Evolutionary conservation across 2,113 vertebrate genomes (phyloP).

Genomic region (Puntigrus tetrazona): DNA sequence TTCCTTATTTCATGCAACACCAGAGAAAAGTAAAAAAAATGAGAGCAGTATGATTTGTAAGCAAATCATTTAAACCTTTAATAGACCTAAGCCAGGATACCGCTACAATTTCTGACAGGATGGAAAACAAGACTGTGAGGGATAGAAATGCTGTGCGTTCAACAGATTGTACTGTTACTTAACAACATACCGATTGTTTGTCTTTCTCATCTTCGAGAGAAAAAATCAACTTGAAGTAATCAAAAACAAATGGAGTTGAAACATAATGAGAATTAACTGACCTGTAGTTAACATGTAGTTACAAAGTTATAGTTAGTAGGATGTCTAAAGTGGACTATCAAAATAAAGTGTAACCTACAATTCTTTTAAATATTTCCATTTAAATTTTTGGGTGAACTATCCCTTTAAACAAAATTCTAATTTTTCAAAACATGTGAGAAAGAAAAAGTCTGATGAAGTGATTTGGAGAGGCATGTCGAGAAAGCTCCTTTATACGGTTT

Average conservation of each 20-base stretch:
- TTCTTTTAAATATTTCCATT: neutral
- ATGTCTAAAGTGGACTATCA: no score
- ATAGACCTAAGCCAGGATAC: neutral
- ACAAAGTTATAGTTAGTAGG: no score
- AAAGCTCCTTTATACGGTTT: slow-evolving; percentile 26
- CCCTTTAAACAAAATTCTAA: neutral
- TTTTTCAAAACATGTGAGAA: neutral
- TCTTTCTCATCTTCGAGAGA: no score
- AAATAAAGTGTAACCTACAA: neutral
- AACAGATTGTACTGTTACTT: neutral
- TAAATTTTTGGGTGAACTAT: neutral
- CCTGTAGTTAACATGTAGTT: no score
- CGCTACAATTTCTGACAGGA: neutral
- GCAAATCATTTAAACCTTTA: neutral
- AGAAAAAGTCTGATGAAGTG: slow-evolving; percentile 8
- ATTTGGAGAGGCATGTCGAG: slow-evolving; percentile 39
- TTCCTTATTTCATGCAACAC: neutral
- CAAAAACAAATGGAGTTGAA: no score
- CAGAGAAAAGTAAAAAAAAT: neutral
- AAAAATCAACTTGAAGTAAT: no score
- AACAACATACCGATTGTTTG: no score
- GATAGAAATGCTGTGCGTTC: no score
- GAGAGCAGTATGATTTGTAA: neutral
- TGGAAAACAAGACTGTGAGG: neutral
- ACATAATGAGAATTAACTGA: no score